Conservation (phyloP, 2,113 vertebrate genomes). For the Amia ocellicauda region DNA sequence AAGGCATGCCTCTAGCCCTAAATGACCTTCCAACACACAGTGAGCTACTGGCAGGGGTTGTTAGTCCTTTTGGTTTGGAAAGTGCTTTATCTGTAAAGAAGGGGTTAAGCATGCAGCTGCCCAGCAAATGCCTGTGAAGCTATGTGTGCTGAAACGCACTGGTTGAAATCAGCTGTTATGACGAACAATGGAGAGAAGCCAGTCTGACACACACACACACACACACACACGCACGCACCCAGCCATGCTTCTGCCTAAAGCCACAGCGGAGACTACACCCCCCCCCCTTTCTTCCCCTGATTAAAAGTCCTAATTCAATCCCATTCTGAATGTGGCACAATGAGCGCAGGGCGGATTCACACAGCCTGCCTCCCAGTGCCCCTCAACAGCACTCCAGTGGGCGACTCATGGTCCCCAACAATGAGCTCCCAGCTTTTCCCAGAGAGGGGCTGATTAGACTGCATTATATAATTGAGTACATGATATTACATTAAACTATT, state of each 20-base stretch:
- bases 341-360: conserved; percentile 50
- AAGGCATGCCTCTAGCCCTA: too few species aligned
- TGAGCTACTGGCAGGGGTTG: too few species aligned
- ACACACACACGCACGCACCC: conserved; percentile 4
- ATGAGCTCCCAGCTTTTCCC: not conserved
- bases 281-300: conserved; percentile 45
- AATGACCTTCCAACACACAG: too few species aligned
- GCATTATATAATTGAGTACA: not conserved
- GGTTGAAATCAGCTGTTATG: conserved; percentile 71
- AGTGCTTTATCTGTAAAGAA: conserved; percentile 33
- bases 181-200: conserved; percentile 58
- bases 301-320: conserved; percentile 71
- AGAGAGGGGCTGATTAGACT: conserved; percentile 5
- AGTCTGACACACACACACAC: conserved; percentile 25
- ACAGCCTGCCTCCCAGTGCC: conserved; percentile 36
- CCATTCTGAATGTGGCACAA: conserved; percentile 64
- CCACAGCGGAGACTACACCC: conserved; percentile 20
- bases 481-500: not conserved
- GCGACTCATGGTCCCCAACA: not conserved
- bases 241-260: conserved; percentile 16
- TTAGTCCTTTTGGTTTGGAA: not conserved
- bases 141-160: conserved; percentile 59
- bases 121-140: conserved; percentile 44
- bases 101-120: conserved; percentile 68
- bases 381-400: not conserved